Evolutionary conservation across 2,113 vertebrate genomes (phyloP), one percentile per base, ranked within the genome.

Genomic region (Alosa alosa): DNA sequence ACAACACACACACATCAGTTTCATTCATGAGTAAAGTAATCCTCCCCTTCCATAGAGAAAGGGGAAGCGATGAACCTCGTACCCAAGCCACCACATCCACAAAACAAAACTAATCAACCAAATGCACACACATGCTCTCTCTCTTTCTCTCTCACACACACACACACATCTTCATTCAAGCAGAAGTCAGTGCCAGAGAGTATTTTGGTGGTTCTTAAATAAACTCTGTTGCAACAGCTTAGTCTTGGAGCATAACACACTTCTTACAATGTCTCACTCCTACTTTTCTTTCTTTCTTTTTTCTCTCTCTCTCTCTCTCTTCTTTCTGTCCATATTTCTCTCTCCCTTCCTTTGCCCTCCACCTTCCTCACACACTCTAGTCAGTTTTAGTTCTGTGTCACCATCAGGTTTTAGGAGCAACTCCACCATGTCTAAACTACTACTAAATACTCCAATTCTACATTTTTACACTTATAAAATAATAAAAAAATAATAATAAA

Each of bases 321-420:
- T 78, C 3, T 6, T 13, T 36, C 5, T 15, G 13, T 15, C n/a
- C 10, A 7, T 36, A 11, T 78, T 41, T 78, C 72, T 36, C 31
- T 78, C 52, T 8, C 3, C 36, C 90, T 87, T 85, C 88, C 86
- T 68, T 84, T 89, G 89, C 20, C 11, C 89, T 83, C 22, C 7
- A 31, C 10, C 64, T 36, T 78, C 17, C 25, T 78, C 31, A 36
- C 9, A 78, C 3, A 11, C 22, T 64, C 22, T 22, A 5, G 11
- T 5, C 13, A 17, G 11, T 78, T 78, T 36, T 31, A 6, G 10
- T 39, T 13, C 31, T 39, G 25, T 39, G 72, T 10, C 72, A 41
- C 72, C 13, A 39, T 78, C 13, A 78, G 68, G 36, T 78, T 18
- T 4, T 39, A 78, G 10, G 31, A 75, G 3, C 6, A 36, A 78